Evolutionary conservation across 1,140 invertebrate species (phyloP), one percentile per base, ranked within the genome.

Genomic region (Sminthurides bifidus): DNA sequence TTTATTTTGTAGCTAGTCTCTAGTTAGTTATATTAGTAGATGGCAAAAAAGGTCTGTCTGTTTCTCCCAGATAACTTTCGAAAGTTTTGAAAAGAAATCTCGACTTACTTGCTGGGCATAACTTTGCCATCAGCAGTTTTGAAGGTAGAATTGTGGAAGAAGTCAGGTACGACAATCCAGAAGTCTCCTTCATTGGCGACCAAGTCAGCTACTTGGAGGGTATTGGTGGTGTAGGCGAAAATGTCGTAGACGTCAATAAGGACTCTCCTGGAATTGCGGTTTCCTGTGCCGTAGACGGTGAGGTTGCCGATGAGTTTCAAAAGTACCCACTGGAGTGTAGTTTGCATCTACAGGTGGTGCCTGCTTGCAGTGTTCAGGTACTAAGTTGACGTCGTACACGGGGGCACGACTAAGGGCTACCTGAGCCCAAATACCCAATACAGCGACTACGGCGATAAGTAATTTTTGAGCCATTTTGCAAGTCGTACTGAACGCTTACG

Each of bases 181-280:
- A 60, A 61, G 14, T 54, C 56, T 23, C 31, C 40, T n/a, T 26
- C 30, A 17, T 56, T 35, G 10, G 63, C 63, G 1, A 65, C 4
- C 24, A n/a, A 37, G 21, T 65, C 63, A 4, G 53, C 56, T 3
- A 64, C 31, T 26, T 55, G 52, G 12, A 53, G 37, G 2, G 50
- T 58, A 24, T 58, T 60, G 15, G 55, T 45, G 17, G 41, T 29
- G n/a, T 48, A 41, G 0, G 58, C 61, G 26, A 55, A 55, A 48
- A 64, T 60, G 43, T 64, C 61, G 26, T 64, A 63, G 1, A 50
- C 61, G 14, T 44, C 45, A 41, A 63, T 57, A 2, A 63, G 23
- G 1, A 63, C 1, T 45, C 31, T 17, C 0, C 46, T 54, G 1
- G 33, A 12, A 0, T 41, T 50, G 5, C 8, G 35, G 24, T 57